Base-by-base conservation (phyloP, 2,113 vertebrate species). In the Cyphomyrus discorhynchus region DNA sequence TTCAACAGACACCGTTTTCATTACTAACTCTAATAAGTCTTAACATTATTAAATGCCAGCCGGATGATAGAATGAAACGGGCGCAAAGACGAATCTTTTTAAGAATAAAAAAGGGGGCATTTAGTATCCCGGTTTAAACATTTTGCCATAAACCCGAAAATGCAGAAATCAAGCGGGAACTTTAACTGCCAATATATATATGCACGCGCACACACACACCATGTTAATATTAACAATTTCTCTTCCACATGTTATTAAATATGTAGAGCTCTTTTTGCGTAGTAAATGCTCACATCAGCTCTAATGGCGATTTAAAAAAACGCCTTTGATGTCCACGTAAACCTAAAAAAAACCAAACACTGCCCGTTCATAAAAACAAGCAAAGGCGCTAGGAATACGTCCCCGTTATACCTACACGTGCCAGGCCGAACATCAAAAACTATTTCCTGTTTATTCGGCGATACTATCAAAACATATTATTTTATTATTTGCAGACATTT, bases 11-110 rank as follows among this genome's bases (percentile, higher is more conserved):
- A 94, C 94, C 96, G 95, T 97, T 97, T 97, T 96, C 97, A 97
- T 96, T 96, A 98, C 97, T 95, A 96, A 96, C 96, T 97, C 97
- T 98, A 98, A 99, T 98, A 98, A 98, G 97, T 98, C 97, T 98
- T 98, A 98, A 97, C 97, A 94, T 98, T 98, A 98, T 98, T 97
- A 97, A 97, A 97, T 95, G 96, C 97, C 97, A 98, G 96, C 95
- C 96, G 96, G 97, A 96, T 97, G 96, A 96, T 95, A 95, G 96
- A 95, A 94, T 95, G 95, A 96, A 97, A 96, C 96, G 96, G 95
- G 92, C 92, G 91, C 94, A 93, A 94, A 95, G 95, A 95, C 94
- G 96, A 95, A 95, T 94, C 94, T 97, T 96, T 97, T 97, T 97
- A 95, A 94, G 93, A 93, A 94, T 96, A 95, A 95, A 96, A 95